Percentiles rank a stretch among this genome's conserved stretches.
phyloP scores from a whole-genome alignment of 2,888 invertebrate species.

The Euspilapteryx auroguttella region DNA sequence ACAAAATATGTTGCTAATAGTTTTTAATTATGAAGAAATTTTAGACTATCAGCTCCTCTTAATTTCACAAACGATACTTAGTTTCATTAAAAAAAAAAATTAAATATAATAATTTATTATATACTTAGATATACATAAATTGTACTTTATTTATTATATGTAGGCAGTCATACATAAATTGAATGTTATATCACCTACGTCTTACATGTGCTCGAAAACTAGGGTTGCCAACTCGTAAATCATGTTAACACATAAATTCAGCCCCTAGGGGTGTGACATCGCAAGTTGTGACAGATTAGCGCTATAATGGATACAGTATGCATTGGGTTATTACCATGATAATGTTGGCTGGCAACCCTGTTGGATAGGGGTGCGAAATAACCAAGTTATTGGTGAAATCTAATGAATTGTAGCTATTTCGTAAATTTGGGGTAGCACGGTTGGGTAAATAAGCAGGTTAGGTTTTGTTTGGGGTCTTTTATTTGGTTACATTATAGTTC shows the following conservation, averaged over 20 bases:
- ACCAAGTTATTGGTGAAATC: slow-evolving; percentile 45
- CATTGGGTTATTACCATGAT: slow-evolving; percentile 37
- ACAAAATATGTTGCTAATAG: no score
- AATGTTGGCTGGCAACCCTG: slow-evolving; percentile 33
- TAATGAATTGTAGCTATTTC: slow-evolving; percentile 46
- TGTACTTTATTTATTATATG: slow-evolving; percentile 2
- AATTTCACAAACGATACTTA: no score
- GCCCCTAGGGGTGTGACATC: slow-evolving; percentile 25
- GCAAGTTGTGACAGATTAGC: slow-evolving; percentile 34
- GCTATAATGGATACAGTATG: slow-evolving; percentile 9
- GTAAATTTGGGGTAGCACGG: no score
- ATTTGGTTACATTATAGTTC: no score
- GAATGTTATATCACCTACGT: slow-evolving; percentile 11
- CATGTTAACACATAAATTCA: slow-evolving; percentile 57
- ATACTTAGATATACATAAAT: no score
- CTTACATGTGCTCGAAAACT: no score
- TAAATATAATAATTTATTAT: no score
- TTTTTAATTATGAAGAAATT: no score
- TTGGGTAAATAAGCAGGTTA: no score
- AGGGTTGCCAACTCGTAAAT: slow-evolving; percentile 34
- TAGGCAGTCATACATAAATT: neutral
- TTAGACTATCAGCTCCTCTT: no score
- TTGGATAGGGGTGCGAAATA: slow-evolving; percentile 24
- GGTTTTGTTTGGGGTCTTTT: no score
- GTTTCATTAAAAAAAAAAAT: no score